Evolutionary conservation across 2,797 vertebrate genomes (phyloP).

Genomic region (Astyanax mexicanus): DNA sequence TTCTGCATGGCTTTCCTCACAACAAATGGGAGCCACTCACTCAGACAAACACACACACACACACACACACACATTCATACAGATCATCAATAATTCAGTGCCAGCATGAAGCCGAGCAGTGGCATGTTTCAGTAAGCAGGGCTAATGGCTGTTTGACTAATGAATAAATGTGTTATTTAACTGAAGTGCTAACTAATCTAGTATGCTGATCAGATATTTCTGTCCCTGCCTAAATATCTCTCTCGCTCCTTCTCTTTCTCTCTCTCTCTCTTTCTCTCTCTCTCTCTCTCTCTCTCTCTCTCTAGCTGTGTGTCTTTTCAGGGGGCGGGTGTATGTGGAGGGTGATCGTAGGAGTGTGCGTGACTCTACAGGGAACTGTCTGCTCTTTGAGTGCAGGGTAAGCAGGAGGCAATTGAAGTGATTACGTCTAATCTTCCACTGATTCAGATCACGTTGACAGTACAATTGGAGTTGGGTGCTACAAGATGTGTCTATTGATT

Average conservation of each 20-base stretch:
- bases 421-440: neutral
- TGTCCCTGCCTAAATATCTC: too few relatives aligned
- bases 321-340: slow-evolving; percentile 84
- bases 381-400: slow-evolving; percentile 87
- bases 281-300: slow-evolving; percentile 26
- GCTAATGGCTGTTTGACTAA: slow-evolving; percentile 53
- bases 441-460: slow-evolving; percentile 7
- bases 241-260: slow-evolving; percentile 7
- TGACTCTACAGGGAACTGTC: slow-evolving; percentile 81
- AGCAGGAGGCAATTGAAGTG: slow-evolving; percentile 52
- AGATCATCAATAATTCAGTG: slow-evolving; percentile 54
- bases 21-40: slow-evolving; percentile 30
- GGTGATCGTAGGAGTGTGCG: slow-evolving; percentile 82
- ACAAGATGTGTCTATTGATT: neutral
- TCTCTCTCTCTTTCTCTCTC: slow-evolving; percentile 27
- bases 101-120: slow-evolving; percentile 23
- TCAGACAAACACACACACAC: neutral
- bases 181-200: slow-evolving; percentile 46
- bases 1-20: slow-evolving; percentile 53
- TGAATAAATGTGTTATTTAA: slow-evolving; percentile 53
- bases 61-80: slow-evolving; percentile 32
- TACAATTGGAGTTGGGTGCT: neutral
- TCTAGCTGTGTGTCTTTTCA: slow-evolving; percentile 83
- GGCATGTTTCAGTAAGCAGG: slow-evolving; percentile 51
- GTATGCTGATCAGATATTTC: slow-evolving; percentile 45